phyloP scores from a whole-genome alignment of 2,888 invertebrate species.

The Halictus quadricinctus region DNA sequence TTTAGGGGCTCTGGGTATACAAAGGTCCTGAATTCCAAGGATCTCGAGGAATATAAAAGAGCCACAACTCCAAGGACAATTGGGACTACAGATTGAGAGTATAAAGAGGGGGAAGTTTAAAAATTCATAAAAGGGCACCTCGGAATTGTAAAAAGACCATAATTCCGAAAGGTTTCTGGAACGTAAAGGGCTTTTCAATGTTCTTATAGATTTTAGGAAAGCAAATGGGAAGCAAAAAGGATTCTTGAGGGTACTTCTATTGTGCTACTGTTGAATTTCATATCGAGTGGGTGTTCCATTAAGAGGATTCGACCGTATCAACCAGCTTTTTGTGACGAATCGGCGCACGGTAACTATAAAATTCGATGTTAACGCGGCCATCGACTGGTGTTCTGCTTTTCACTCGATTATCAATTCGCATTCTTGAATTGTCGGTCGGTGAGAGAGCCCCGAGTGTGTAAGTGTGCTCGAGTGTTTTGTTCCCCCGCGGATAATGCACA shows the following conservation, averaged over 20 bases:
- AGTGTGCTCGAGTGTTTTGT: slow-evolving; percentile 58
- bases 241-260: too few species aligned
- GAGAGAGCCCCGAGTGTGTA: not conserved
- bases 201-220: not conserved
- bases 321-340: not conserved
- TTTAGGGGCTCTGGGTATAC: too few species aligned
- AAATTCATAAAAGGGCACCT: too few species aligned
- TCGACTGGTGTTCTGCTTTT: slow-evolving; percentile 56
- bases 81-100: too few species aligned
- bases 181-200: not conserved
- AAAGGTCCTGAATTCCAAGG: too few species aligned
- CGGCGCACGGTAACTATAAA: slow-evolving; percentile 17
- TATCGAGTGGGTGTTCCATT: not conserved
- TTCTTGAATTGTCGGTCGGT: slow-evolving; percentile 59
- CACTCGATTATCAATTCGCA: slow-evolving; percentile 70
- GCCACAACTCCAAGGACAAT: too few species aligned
- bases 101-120: too few species aligned
- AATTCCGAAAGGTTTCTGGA: not conserved
- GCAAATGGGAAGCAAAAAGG: not conserved
- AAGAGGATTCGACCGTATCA: not conserved
- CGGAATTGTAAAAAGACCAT: too few species aligned
- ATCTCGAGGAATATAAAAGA: too few species aligned
- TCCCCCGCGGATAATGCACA: slow-evolving; percentile 55
- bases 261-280: not conserved
- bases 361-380: slow-evolving; percentile 30